Evolutionary conservation across 2,888 invertebrate species (phyloP), one percentile per base, ranked within the genome.

Genomic region (Strigamia transsilvanica): DNA sequence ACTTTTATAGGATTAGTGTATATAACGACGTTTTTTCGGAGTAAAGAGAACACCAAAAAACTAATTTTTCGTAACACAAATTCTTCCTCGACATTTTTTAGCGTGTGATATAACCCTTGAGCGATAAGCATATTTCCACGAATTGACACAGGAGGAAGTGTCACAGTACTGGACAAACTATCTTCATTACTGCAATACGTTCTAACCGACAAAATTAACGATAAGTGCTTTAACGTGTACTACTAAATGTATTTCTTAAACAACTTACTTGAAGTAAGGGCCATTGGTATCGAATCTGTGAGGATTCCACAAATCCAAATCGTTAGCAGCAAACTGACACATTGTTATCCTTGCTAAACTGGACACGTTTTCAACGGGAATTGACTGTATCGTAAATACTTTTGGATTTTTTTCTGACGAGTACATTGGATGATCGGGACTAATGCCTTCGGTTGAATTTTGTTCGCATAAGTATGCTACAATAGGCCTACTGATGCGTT

Each of bases 281-380:
- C 15, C 38, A n/a, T 41, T 21, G 34, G 32, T 66, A 13, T 81
- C 56, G n/a, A 32, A 66, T 66, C 81, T 21, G 3, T 32, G 6
- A 66, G 81, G 81, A 27, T 15, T 5, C 12, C 6, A 42, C 18
- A 81, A 32, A 18, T 66, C 18, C 4, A 7, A 41, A 23, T 51
- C 81, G 21, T 81, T 81, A 10, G 77, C 38, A n/a, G 81, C 66
- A 77, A 73, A 38, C 32, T 81, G 81, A 66, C 81, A 81, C 7
- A 81, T 34, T 21, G 61, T 81, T 38, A 79, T 12, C 21, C 6
- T n/a, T 21, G 3, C 78, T 34, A 13, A n/a, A 32, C 4, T 1
- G 2, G 34, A 0, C 9, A 10, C 42, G 21, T 46, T 42, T 12
- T n/a, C n/a, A 41, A n/a, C 6, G 2, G 23, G 41, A 42, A 41